These are phyloP conservation scores for Meiosimyza platycephala DNA, from an alignment of 2,888 invertebrate genomes.

Conservation along the genomic window DNA sequence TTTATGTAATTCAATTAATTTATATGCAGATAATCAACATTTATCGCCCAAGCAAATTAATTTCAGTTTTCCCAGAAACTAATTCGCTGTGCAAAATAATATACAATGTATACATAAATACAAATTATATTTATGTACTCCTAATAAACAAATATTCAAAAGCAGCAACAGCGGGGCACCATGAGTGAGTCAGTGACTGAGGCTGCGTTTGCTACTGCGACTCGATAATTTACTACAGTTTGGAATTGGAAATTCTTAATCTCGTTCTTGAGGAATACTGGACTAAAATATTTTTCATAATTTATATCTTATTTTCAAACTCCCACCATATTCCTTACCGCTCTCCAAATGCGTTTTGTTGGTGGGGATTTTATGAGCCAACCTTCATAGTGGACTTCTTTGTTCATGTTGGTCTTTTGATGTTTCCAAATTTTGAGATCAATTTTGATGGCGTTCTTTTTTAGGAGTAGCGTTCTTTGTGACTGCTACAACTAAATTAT, in stretches of 20 bases:
- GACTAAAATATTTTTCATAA: neutral
- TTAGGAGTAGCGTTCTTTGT: too few relatives aligned
- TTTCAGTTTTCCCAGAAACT: neutral
- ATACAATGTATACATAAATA: neutral
- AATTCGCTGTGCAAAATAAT: neutral
- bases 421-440: constrained; percentile 48
- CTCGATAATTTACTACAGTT: constrained; percentile 45
- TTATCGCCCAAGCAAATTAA: constrained; percentile 18
- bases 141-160: too few relatives aligned
- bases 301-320: neutral
- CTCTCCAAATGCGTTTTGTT: constrained; percentile 90
- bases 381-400: constrained; percentile 75
- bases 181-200: constrained; percentile 21
- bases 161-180: too few relatives aligned
- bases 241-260: neutral
- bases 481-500: constrained; percentile 6
- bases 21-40: constrained; percentile 18
- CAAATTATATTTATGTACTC: neutral
- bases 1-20: constrained; percentile 19
- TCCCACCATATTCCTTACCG: constrained; percentile 74
- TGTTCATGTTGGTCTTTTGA: constrained; percentile 48
- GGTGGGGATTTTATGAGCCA: constrained; percentile 97
- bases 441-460: constrained; percentile 41
- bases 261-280: neutral
- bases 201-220: constrained; percentile 47